These are phyloP conservation scores for Lepidotrigona ventralis DNA, from an alignment of 1,140 invertebrate species.

Conservation along the genomic window DNA sequence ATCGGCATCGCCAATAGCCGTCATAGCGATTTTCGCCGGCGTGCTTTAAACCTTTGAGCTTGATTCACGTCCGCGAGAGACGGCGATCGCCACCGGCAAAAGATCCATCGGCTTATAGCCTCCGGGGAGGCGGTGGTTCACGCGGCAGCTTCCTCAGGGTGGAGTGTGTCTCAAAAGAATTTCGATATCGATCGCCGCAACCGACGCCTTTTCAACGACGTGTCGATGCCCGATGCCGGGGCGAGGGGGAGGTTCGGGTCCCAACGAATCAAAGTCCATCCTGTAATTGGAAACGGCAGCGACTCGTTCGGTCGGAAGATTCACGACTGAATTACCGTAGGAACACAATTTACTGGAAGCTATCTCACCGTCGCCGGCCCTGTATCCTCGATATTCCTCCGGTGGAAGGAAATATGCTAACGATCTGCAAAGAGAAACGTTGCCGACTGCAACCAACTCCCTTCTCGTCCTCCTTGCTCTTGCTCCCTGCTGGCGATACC, in stretches of 20 bases:
- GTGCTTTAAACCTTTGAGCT: background rate
- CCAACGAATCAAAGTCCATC: slow-evolving; percentile 61
- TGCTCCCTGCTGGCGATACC: no score
- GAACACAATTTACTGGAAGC: slow-evolving; percentile 60
- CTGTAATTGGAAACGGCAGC: slow-evolving; percentile 63
- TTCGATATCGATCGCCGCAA: slow-evolving; percentile 51
- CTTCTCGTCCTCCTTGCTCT: background rate
- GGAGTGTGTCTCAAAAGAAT: slow-evolving; percentile 54
- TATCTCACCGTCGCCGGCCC: slow-evolving; percentile 38
- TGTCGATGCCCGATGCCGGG: slow-evolving; percentile 27
- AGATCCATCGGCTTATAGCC: background rate
- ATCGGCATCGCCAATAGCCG: background rate
- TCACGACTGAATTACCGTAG: slow-evolving; percentile 63
- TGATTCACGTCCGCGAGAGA: background rate
- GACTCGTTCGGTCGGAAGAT: slow-evolving; percentile 54
- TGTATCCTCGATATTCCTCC: slow-evolving; percentile 51
- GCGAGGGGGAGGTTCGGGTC: background rate
- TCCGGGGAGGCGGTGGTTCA: background rate
- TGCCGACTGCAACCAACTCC: background rate
- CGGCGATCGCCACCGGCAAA: slow-evolving; percentile 1
- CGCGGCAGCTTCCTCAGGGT: background rate
- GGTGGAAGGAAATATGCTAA: slow-evolving; percentile 56
- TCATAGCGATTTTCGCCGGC: background rate
- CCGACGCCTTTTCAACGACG: slow-evolving; percentile 33
- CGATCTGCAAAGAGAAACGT: slow-evolving; percentile 56